Conservation (phyloP, 2,888 invertebrate genomes). For the Cotesia congregata region DNA sequence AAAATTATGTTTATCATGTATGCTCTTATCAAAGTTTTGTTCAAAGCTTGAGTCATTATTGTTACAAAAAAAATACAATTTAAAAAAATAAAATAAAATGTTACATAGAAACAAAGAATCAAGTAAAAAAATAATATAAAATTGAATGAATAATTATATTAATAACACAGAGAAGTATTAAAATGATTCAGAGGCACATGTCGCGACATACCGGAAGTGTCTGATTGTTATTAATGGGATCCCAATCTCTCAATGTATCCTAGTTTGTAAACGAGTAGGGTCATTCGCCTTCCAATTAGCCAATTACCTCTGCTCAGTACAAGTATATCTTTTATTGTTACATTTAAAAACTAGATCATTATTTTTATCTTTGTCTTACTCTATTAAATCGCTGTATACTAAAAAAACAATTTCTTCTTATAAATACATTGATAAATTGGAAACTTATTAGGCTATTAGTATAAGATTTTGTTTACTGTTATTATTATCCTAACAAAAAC, state of each 20-base stretch:
- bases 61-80: neutral
- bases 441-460: too few relatives aligned
- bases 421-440: too few relatives aligned
- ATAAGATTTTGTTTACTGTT: too few relatives aligned
- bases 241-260: conserved; percentile 58
- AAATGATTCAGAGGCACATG: conserved; percentile 62
- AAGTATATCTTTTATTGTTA: neutral
- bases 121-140: conserved; percentile 15
- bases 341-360: neutral
- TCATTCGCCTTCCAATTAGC: conserved; percentile 58
- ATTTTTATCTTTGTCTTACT: neutral
- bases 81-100: neutral
- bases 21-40: conserved; percentile 16
- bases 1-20: neutral
- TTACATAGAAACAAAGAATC: conserved; percentile 20
- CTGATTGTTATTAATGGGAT: conserved; percentile 65
- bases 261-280: conserved; percentile 21
- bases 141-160: conserved; percentile 44
- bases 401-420: too few relatives aligned
- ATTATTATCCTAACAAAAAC: too few relatives aligned
- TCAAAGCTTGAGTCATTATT: neutral
- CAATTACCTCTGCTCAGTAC: conserved; percentile 53
- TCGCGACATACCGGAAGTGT: conserved; percentile 64
- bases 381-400: neutral
- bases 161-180: conserved; percentile 60